Percentiles rank a stretch among this genome's conserved stretches.
Conservation (phyloP, 2,113 vertebrate species). For the Suncus etruscus region DNA sequence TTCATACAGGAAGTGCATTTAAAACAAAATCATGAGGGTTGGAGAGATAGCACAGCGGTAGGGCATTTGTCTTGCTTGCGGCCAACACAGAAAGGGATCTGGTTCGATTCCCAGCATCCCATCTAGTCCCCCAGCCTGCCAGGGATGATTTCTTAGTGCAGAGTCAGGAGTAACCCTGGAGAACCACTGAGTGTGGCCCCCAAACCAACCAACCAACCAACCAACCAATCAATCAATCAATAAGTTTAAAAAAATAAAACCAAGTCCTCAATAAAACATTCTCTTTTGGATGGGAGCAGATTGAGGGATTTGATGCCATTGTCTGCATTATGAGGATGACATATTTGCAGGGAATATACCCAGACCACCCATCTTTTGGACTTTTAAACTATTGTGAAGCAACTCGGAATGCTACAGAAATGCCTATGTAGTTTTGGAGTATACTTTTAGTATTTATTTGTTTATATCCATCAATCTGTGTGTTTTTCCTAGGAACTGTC, state of each 20-base stretch:
- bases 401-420: background rate
- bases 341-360: background rate
- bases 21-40: background rate
- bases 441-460: too few relatives aligned
- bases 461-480: slow-evolving; percentile 12
- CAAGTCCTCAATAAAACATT: background rate
- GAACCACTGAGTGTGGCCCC: too few relatives aligned
- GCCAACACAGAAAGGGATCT: too few relatives aligned
- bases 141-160: too few relatives aligned
- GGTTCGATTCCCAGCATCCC: too few relatives aligned
- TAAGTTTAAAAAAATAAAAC: background rate
- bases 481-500: slow-evolving; percentile 91
- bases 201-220: too few relatives aligned
- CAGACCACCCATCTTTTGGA: background rate
- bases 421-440: too few relatives aligned
- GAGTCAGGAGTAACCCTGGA: too few relatives aligned
- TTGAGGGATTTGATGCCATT: background rate
- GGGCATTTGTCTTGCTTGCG: too few relatives aligned
- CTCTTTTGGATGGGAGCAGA: background rate
- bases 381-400: background rate
- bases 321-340: background rate
- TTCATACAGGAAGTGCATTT: background rate
- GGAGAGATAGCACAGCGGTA: too few relatives aligned
- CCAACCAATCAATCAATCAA: too few relatives aligned
- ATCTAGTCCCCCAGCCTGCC: too few relatives aligned